Percentiles rank a stretch among this genome's conserved stretches.
These are phyloP conservation scores for Smithornis capensis DNA, from an alignment of 2,113 vertebrate genomes.

Conservation along the genomic window DNA sequence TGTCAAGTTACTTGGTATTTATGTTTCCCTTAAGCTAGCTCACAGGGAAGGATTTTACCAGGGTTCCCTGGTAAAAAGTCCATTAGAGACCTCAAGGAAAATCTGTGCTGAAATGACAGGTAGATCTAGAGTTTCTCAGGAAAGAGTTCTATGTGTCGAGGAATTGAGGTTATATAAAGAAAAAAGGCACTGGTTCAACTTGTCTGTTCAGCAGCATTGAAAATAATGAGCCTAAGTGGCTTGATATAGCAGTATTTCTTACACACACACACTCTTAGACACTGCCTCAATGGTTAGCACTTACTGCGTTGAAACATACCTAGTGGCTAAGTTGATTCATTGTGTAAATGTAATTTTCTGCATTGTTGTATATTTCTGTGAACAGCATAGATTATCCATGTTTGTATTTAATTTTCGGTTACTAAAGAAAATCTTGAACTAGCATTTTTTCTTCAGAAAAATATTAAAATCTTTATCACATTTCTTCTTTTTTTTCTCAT, in stretches of 20 bases:
- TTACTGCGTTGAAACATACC: not conserved
- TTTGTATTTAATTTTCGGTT: not conserved
- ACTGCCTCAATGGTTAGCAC: not conserved
- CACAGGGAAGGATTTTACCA: not conserved
- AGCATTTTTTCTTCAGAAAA: not conserved
- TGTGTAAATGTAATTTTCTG: not conserved
- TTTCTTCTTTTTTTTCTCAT: not conserved
- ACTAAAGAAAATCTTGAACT: not conserved
- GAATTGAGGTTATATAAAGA: not conserved
- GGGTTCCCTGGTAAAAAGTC: not conserved
- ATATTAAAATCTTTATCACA: not conserved
- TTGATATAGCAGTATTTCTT: not conserved
- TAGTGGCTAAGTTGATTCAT: not conserved
- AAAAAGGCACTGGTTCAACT: not conserved
- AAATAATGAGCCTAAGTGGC: not conserved
- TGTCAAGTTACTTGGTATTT: not conserved
- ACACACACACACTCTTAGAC: accelerated
- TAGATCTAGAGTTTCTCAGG: not conserved
- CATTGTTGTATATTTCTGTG: not conserved
- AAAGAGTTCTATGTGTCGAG: not conserved
- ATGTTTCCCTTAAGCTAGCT: not conserved
- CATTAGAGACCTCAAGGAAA: not conserved
- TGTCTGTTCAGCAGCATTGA: not conserved
- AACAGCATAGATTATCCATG: not conserved
- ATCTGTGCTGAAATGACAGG: not conserved